Percentiles rank a stretch among this genome's conserved stretches.
Conservation (phyloP, 2,888 invertebrate genomes). For the Nesidiocoris tenuis region DNA sequence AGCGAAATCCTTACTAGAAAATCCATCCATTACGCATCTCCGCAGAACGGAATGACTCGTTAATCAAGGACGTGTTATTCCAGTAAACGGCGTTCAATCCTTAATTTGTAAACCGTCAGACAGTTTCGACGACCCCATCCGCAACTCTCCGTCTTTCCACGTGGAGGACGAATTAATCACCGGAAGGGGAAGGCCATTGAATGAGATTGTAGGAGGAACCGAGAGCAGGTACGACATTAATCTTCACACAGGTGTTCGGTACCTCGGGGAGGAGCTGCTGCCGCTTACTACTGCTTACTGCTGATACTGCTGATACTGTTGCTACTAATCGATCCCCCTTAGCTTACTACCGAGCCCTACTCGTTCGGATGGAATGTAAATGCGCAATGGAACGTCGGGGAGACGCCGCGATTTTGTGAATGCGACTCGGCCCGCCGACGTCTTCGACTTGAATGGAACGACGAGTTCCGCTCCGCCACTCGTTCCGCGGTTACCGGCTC, state of each 20-base stretch:
- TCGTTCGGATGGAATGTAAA: not conserved
- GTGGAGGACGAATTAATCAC: not conserved
- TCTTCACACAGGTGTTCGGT: not conserved
- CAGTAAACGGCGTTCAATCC: not conserved
- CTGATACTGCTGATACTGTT: not conserved
- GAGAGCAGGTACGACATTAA: not conserved
- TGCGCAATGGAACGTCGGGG: not conserved
- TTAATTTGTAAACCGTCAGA: not conserved
- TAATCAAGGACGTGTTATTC: not conserved
- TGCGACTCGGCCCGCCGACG: not conserved
- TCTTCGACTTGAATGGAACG: not conserved
- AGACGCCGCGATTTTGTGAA: not conserved
- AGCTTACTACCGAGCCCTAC: not conserved
- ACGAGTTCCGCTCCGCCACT: not conserved
- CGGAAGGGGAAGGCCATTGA: not conserved
- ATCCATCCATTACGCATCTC: no score
- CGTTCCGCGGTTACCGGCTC: not conserved
- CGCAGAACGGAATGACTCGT: no score
- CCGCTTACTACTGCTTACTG: no score
- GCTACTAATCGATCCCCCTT: not conserved
- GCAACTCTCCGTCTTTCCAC: not conserved
- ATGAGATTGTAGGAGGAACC: not conserved
- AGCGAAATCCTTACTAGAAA: no score
- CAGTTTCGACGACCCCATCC: not conserved
- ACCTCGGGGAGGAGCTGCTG: not conserved